Conservation (phyloP, 2,113 vertebrate genomes). For the Recurvirostra avosetta region DNA sequence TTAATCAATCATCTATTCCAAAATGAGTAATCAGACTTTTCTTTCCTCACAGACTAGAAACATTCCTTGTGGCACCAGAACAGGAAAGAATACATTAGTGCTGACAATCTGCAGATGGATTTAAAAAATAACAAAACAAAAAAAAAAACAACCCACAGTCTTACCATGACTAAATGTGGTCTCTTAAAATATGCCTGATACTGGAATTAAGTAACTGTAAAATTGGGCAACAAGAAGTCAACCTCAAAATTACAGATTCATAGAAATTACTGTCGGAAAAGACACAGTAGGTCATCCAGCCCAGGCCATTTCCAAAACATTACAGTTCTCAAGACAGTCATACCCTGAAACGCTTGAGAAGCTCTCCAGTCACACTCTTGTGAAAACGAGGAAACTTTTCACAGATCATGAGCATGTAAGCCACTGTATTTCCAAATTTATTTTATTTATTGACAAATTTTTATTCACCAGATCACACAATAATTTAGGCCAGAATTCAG, state of each 20-base stretch:
- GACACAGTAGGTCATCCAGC: not conserved
- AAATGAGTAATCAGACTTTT: not conserved
- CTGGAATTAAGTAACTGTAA: conserved; percentile 48
- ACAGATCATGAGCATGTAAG: accelerated
- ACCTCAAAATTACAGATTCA: conserved; percentile 36
- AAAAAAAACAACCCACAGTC: conserved; percentile 6
- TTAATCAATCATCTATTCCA: not conserved
- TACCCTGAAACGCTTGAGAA: not conserved
- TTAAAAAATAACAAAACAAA: conserved; percentile 2
- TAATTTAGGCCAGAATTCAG: not conserved
- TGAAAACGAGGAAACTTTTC: not conserved
- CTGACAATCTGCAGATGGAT: not conserved
- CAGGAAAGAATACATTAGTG: conserved; percentile 32
- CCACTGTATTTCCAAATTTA: not conserved
- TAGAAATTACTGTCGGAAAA: conserved; percentile 37
- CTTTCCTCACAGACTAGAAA: not conserved
- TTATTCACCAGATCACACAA: not conserved
- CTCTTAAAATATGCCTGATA: conserved; percentile 10
- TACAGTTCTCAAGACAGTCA: not conserved
- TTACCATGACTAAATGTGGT: conserved; percentile 37
- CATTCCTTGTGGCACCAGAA: not conserved
- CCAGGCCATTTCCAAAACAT: conserved; percentile 1
- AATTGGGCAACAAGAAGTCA: conserved; percentile 40
- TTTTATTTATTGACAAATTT: not conserved
- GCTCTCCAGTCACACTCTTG: not conserved